Base-by-base conservation (phyloP, 2,888 invertebrate genomes). In the Drosophila melanocephala region DNA sequence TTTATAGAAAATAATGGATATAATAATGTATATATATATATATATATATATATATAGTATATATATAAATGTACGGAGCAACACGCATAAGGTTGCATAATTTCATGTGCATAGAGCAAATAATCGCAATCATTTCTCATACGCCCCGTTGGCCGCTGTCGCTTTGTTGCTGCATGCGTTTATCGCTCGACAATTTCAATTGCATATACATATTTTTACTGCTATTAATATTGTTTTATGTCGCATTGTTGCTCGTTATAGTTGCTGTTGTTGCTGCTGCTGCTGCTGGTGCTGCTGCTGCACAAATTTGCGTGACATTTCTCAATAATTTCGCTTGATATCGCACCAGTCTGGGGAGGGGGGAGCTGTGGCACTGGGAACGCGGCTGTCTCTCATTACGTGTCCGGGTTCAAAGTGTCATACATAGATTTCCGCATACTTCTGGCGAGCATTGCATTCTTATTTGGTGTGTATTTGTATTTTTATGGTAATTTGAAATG, bases 401-500 rank as follows among this genome's bases (percentile, higher is more conserved):
- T 62, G 70, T 71, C 42, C n/a, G 56, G 72, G 64, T 52, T 79
- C 73, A 76, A 72, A 84, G 79, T 86, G 80, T 86, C 84, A 71
- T 73, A 84, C 81, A 87, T 89, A 80, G 89, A 89, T 88, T 87
- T 88, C 87, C 89, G 89, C 85, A 87, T 89, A 82, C 75, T 81
- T 77, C 68, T 72, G 61, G 73, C 68, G 77, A 59, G 51, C 70
- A 60, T 72, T 89, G 86, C 86, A 85, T 72, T 81, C 81, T 72
- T 72, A 74, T 81, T 71, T 74, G 70, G 72, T 71, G 73, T 84
- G 26, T 47, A 16, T 47, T 16, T 47, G 76, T 85, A 87, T 83
- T 89, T 89, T 89, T 84, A 88, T 88, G 87, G 84, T 89, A 88
- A 88, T 88, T 87, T 87, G 68, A 78, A 79, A 77, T 75, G 76